Evolutionary conservation across 2,797 vertebrate genomes (phyloP).

Genomic region (Steatocranus sp.): DNA sequence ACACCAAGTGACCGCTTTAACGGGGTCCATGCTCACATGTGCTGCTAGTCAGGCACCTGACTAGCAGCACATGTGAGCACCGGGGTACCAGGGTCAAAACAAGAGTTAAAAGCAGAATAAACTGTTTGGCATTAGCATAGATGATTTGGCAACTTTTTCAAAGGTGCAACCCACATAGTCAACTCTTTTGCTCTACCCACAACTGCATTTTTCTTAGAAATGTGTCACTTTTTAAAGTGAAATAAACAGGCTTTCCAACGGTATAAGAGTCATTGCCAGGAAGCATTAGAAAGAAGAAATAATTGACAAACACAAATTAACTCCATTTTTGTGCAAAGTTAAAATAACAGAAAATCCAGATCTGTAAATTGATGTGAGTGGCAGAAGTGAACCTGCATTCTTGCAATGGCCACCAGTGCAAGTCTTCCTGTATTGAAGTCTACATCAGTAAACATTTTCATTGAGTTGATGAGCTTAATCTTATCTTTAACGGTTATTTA

Average conservation of each 20-base stretch:
- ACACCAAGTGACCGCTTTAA: not conserved
- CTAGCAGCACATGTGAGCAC: no score
- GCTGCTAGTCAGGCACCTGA: not conserved
- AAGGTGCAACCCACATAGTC: not conserved
- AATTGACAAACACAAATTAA: not conserved
- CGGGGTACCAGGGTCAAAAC: not conserved
- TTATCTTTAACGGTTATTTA: rapidly evolving
- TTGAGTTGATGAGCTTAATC: not conserved
- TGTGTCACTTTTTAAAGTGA: rapidly evolving
- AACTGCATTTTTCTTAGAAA: not conserved
- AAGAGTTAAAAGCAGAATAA: not conserved
- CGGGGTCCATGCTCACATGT: not conserved
- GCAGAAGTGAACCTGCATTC: not conserved
- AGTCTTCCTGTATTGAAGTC: not conserved
- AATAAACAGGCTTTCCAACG: not conserved
- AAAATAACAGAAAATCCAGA: not conserved
- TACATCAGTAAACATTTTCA: not conserved
- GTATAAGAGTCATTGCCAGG: not conserved
- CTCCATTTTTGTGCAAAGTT: not conserved
- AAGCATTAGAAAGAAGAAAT: not conserved
- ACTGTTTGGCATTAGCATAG: not conserved
- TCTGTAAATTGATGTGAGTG: not conserved
- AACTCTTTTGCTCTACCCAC: not conserved
- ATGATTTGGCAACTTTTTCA: not conserved
- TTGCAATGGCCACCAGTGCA: not conserved